A percentile compares a stretch with the other conserved stretches of the same genome.
Conservation (phyloP, 2,888 invertebrate genomes). For the Horisme vitalbata region DNA sequence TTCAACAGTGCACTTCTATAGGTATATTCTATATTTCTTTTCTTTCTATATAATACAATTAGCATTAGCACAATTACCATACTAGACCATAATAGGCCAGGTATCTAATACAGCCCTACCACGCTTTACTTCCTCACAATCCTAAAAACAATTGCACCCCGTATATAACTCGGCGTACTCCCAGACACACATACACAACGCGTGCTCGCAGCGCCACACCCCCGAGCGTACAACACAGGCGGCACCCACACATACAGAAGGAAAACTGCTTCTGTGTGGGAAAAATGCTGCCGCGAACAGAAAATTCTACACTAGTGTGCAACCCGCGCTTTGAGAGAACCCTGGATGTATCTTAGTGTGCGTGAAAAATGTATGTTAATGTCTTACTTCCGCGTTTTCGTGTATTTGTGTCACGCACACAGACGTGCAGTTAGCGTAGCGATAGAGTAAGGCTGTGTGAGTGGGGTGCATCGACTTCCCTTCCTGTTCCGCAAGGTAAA, state of each 20-base stretch:
- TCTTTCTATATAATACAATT: too few relatives aligned
- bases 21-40: too few relatives aligned
- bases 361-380: conserved; percentile 73
- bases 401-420: conserved; percentile 71
- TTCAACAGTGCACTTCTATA: too few relatives aligned
- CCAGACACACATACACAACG: conserved; percentile 39
- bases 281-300: conserved; percentile 7
- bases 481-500: conserved; percentile 76
- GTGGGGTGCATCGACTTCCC: conserved; percentile 78
- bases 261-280: conserved; percentile 37
- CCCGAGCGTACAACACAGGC: conserved; percentile 60
- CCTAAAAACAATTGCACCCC: conserved; percentile 38
- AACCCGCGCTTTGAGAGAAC: conserved; percentile 34
- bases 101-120: too few relatives aligned
- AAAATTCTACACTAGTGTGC: conserved; percentile 16
- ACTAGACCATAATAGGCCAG: too few relatives aligned
- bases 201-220: conserved; percentile 64
- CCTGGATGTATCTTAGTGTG: conserved; percentile 47
- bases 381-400: conserved; percentile 70
- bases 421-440: conserved; percentile 19
- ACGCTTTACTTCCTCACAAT: not conserved
- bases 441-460: conserved; percentile 42
- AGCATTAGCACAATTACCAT: too few relatives aligned
- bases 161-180: conserved; percentile 41
- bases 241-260: conserved; percentile 64